Percentiles rank a stretch among this genome's conserved stretches.
Evolutionary conservation across 2,113 vertebrate species (phyloP).

Genomic region (Pomatostomus ruficeps): DNA sequence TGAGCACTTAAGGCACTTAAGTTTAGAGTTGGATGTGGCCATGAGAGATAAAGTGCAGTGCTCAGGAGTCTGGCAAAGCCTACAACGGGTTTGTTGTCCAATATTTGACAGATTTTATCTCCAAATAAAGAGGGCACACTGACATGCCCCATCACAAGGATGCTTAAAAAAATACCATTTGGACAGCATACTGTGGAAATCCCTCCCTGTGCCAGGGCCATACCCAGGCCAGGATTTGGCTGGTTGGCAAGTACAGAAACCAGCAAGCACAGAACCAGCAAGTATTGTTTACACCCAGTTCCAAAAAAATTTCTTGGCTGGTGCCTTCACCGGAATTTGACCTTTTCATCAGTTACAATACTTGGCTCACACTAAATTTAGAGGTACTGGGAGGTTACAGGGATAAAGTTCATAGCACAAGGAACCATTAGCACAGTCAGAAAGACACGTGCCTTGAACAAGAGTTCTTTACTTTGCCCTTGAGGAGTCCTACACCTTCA

Average conservation of each 20-base stretch:
- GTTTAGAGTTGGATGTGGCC: background rate
- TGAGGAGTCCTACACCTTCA: background rate
- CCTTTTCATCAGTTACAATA: conserved; percentile 22
- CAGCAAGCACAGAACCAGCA: background rate
- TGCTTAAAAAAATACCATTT: background rate
- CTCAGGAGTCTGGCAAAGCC: background rate
- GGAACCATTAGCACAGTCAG: background rate
- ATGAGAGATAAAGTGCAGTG: background rate
- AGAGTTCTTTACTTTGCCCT: background rate
- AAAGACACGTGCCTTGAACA: background rate
- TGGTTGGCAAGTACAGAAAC: background rate
- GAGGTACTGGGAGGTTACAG: conserved; percentile 8
- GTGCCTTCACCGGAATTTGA: background rate
- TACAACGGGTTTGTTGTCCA: background rate
- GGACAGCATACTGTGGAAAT: background rate
- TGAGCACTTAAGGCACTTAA: background rate
- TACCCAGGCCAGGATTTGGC: background rate
- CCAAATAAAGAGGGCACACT: background rate
- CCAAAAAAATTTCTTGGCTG: background rate
- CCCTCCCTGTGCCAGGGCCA: background rate
- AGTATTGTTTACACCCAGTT: background rate
- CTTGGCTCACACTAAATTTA: background rate
- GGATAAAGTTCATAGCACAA: background rate
- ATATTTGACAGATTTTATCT: background rate
- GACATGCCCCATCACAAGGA: background rate